These are phyloP conservation scores for Drosophila simulans DNA, from an alignment of 1,140 invertebrate species.

Conservation along the genomic window DNA sequence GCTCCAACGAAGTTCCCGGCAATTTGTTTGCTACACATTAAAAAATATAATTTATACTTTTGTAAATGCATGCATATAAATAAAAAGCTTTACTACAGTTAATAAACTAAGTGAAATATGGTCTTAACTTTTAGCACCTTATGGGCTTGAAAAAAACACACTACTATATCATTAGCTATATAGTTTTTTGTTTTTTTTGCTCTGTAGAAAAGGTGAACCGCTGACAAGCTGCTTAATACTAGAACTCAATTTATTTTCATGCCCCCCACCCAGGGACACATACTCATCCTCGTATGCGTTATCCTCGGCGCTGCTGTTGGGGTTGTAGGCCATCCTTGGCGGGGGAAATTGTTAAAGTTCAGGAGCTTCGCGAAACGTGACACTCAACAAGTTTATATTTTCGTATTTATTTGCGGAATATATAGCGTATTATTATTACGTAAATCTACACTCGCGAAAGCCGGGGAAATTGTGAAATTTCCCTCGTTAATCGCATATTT, in stretches of 20 bases:
- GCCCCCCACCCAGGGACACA: conserved; percentile 19
- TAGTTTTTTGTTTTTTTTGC: conserved; percentile 8
- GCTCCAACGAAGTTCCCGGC: conserved; percentile 45
- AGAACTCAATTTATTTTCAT: conserved; percentile 25
- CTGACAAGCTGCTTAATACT: conserved; percentile 23
- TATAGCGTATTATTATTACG: conserved; percentile 55
- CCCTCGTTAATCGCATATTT: conserved; percentile 52
- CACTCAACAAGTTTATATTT: conserved; percentile 40
- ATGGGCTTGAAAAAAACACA: not conserved
- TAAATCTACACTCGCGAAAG: conserved; percentile 37
- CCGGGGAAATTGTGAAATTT: conserved; percentile 39
- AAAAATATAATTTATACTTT: not conserved
- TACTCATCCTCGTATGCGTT: conserved; percentile 73
- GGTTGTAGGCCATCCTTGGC: conserved; percentile 66
- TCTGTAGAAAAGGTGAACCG: conserved; percentile 13
- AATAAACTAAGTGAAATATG: no score
- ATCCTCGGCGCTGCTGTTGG: conserved; percentile 68
- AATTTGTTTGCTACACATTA: conserved; percentile 25
- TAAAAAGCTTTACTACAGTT: no score
- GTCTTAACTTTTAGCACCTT: not conserved
- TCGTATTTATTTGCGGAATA: not conserved
- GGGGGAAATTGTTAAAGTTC: not conserved
- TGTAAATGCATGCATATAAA: no score
- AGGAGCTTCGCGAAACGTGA: conserved; percentile 19
- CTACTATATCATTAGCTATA: no score